A percentile compares a stretch with the other conserved stretches of the same genome.
Conservation (phyloP, 1,140 invertebrate genomes). For the Cepaea nemoralis region DNA sequence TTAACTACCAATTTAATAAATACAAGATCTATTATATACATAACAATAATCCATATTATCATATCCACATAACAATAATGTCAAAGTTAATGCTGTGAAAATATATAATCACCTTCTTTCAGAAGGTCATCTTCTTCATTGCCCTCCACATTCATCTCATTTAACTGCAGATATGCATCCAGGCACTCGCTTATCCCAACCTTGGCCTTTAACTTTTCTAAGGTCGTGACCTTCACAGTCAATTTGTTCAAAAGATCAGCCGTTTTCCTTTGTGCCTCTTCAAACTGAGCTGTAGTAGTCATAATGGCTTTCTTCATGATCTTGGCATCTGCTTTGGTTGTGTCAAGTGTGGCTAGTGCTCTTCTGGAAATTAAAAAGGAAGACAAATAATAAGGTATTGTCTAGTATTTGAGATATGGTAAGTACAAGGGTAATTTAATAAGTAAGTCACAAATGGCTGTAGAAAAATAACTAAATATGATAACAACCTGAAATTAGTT, state of each 20-base stretch:
- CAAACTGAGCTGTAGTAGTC: constrained; percentile 64
- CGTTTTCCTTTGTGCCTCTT: constrained; percentile 65
- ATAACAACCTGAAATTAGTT: too few relatives aligned
- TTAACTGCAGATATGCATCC: constrained; percentile 70
- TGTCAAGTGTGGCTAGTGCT: constrained; percentile 67
- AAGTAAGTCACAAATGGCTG: too few relatives aligned
- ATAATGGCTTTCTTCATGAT: constrained; percentile 70
- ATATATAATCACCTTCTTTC: constrained; percentile 58
- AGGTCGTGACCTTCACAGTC: constrained; percentile 66
- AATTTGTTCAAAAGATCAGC: constrained; percentile 64
- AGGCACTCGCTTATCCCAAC: constrained; percentile 66
- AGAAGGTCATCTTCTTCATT: constrained; percentile 70
- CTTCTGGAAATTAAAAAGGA: constrained; percentile 53
- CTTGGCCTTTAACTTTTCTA: constrained; percentile 71
- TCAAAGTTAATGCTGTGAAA: background rate
- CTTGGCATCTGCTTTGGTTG: constrained; percentile 67
- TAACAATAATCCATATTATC: too few relatives aligned
- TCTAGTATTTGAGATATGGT: too few relatives aligned
- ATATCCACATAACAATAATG: too few relatives aligned
- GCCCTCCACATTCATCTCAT: constrained; percentile 66
- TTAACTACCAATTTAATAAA: too few relatives aligned
- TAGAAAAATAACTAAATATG: too few relatives aligned
- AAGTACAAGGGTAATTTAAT: too few relatives aligned
- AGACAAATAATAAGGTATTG: too few relatives aligned
- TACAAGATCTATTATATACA: too few relatives aligned